Conservation (phyloP, 1,140 invertebrate species). For the Tetramorium simillimum region DNA sequence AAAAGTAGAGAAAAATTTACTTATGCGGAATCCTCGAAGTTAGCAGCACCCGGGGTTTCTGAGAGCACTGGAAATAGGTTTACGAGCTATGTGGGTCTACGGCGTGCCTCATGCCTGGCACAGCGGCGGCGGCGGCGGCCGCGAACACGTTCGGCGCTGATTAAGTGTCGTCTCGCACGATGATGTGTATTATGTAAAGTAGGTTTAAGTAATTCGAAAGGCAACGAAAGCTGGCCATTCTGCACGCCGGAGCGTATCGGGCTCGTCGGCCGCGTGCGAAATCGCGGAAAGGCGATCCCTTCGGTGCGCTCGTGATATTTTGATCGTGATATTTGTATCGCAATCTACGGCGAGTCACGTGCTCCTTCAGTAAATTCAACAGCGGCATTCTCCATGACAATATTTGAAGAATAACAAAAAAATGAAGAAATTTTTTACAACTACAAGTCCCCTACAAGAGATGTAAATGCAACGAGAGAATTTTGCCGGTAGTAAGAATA, state of each 20-base stretch:
- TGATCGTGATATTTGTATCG: conserved; percentile 9
- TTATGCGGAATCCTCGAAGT: conserved; percentile 25
- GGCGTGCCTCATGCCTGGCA: background rate
- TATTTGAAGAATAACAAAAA: background rate
- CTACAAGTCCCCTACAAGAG: background rate
- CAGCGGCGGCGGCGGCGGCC: too few species aligned
- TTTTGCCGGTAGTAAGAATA: too few species aligned
- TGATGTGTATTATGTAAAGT: conserved; percentile 67
- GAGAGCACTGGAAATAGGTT: conserved; percentile 35
- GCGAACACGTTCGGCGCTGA: conserved; percentile 1
- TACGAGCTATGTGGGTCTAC: conserved; percentile 12
- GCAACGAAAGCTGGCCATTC: conserved; percentile 67
- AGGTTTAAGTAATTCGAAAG: conserved; percentile 63
- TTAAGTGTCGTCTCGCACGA: conserved; percentile 44
- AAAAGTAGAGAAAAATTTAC: conserved; percentile 38
- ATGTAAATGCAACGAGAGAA: background rate
- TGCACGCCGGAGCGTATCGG: conserved; percentile 49
- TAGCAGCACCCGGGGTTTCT: background rate
- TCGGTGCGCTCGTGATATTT: background rate
- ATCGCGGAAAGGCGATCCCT: background rate
- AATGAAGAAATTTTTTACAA: too few species aligned
- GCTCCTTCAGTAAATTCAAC: background rate
- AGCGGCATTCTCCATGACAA: background rate
- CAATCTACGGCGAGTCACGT: background rate
- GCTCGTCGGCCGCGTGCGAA: conserved; percentile 25